phyloP scores from a whole-genome alignment of 2,888 invertebrate genomes.

The Leucophora obtusa region DNA sequence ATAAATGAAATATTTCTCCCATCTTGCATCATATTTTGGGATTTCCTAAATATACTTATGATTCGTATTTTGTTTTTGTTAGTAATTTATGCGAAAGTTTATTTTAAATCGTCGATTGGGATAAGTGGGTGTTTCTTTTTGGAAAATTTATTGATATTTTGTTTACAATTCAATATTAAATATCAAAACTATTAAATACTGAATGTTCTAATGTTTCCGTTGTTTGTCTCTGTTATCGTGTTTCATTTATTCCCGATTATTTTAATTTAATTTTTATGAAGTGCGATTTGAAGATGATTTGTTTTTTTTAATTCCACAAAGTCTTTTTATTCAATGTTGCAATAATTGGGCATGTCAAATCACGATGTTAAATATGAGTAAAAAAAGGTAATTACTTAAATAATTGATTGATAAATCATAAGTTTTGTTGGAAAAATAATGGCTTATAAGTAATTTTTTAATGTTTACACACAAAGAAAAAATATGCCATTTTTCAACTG shows the following conservation, averaged over 20 bases:
- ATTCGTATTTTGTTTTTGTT: too few relatives aligned
- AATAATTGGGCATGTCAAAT: constrained; percentile 18
- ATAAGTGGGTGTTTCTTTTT: not conserved
- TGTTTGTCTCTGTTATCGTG: not conserved
- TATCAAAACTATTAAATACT: not conserved
- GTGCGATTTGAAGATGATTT: constrained; percentile 22
- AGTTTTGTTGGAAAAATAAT: not conserved
- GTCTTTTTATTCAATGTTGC: not conserved
- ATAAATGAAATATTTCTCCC: too few relatives aligned
- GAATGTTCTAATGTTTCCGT: not conserved
- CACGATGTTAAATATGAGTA: not conserved
- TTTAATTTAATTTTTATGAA: not conserved
- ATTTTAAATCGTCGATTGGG: too few relatives aligned
- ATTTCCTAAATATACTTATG: too few relatives aligned
- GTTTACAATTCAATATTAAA: not conserved
- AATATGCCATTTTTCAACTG: too few relatives aligned
- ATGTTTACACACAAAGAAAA: too few relatives aligned
- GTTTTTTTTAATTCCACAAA: constrained; percentile 14
- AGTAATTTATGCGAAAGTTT: too few relatives aligned
- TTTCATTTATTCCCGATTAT: not conserved
- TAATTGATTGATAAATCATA: not conserved
- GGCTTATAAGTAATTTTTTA: too few relatives aligned
- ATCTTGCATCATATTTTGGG: too few relatives aligned
- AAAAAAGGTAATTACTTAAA: not conserved
- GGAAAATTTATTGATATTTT: not conserved